These are phyloP conservation scores for Diceros bicornis DNA, from an alignment of 2,797 vertebrate species.

Conservation along the genomic window DNA sequence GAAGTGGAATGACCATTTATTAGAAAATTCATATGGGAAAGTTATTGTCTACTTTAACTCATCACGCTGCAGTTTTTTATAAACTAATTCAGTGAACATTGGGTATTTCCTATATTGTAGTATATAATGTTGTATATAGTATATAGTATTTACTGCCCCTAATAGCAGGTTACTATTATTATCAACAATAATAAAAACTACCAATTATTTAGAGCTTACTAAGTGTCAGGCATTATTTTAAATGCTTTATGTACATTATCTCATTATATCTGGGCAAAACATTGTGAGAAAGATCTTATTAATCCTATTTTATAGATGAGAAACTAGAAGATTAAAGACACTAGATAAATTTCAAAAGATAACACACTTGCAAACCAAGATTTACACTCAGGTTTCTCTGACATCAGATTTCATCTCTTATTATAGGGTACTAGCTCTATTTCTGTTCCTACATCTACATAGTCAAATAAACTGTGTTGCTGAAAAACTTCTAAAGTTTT, in stretches of 20 bases:
- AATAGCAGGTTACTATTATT: neutral
- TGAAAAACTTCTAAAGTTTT: neutral
- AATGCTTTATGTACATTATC: neutral
- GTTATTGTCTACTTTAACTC: neutral
- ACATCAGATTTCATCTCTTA: neutral
- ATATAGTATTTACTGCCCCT: neutral
- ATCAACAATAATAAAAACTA: neutral
- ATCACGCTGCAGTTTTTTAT: neutral
- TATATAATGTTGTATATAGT: neutral
- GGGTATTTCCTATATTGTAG: neutral
- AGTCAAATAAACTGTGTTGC: neutral
- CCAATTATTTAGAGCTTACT: neutral
- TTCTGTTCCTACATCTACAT: neutral
- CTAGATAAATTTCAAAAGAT: constrained; percentile 21
- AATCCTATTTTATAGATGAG: neutral
- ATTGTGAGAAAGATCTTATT: neutral
- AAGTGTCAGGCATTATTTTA: constrained; percentile 22
- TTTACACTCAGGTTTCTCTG: neutral
- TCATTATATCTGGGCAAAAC: neutral
- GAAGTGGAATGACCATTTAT: neutral
- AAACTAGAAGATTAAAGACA: neutral
- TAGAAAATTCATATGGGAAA: constrained; percentile 17
- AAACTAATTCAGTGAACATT: neutral
- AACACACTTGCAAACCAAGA: neutral
- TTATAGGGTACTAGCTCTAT: neutral